Evolutionary conservation across 37 sponge, comb jelly and placozoan genomes (phyloP).

Genomic region (Cliona cf. orientalis): DNA sequence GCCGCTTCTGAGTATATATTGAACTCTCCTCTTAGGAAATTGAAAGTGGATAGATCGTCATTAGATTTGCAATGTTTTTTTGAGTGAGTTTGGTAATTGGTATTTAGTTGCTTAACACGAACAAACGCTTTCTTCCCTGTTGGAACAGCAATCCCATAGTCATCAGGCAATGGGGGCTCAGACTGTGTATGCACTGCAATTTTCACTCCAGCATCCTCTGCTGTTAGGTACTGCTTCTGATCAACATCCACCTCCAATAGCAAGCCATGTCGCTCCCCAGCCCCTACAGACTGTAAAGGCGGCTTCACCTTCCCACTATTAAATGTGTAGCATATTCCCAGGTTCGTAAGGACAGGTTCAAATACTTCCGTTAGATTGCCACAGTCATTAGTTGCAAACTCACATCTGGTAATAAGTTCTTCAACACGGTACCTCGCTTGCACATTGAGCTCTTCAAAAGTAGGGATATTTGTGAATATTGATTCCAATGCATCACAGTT

Average conservation of each 20-base stretch:
- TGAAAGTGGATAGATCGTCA: background rate
- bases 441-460: no score
- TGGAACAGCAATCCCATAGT: slow-evolving; percentile 8
- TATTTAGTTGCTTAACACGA: background rate
- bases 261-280: slow-evolving; percentile 11
- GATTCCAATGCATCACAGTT: no score
- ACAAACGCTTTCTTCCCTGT: slow-evolving; percentile 1
- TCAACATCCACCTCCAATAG: slow-evolving; percentile 9
- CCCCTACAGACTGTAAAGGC: background rate
- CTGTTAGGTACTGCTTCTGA: slow-evolving; percentile 15
- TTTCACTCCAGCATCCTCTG: slow-evolving; percentile 21
- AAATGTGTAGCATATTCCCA: slow-evolving; percentile 7
- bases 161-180: slow-evolving; percentile 4
- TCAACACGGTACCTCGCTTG: no score
- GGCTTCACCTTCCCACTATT: background rate
- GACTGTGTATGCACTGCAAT: slow-evolving; percentile 11
- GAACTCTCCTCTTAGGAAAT: slow-evolving; percentile 2
- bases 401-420: no score
- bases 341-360: background rate
- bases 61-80: background rate
- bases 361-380: no score
- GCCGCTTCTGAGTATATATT: slow-evolving; percentile 11
- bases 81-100: background rate
- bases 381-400: no score
- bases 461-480: no score